Conservation (phyloP, 2,113 vertebrate genomes). For the Podarcis cretensis region DNA sequence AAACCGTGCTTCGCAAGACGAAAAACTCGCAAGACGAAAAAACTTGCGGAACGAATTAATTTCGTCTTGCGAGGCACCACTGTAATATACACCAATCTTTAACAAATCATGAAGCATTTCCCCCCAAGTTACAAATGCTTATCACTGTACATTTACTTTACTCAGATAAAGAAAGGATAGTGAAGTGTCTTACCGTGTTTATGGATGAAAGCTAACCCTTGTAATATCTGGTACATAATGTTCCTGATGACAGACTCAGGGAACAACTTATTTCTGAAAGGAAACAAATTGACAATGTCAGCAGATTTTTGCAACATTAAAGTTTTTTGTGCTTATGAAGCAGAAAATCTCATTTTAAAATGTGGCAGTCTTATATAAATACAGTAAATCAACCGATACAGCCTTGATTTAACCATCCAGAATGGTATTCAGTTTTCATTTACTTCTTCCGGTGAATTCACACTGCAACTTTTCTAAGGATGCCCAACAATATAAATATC, state of each 20-base stretch:
- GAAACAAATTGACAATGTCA: conserved; percentile 73
- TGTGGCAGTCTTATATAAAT: no score
- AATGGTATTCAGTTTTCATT: not conserved
- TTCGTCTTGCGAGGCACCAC: no score
- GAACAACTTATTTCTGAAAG: conserved; percentile 94
- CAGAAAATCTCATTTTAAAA: not conserved
- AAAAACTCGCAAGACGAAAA: no score
- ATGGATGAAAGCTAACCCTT: conserved; percentile 98
- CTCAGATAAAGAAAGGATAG: not conserved
- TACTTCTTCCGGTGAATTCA: not conserved
- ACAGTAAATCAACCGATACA: no score
- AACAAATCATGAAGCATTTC: not conserved
- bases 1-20: no score
- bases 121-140: not conserved
- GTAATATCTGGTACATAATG: conserved; percentile 98
- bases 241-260: conserved; percentile 98
- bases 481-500: not conserved
- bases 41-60: no score
- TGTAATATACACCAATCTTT: not conserved
- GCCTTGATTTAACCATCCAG: not conserved
- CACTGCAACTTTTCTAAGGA: not conserved
- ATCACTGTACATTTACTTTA: not conserved
- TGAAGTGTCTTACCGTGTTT: conserved; percentile 91
- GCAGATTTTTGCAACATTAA: conserved; percentile 1
- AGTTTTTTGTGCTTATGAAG: not conserved